Percentiles rank a stretch among this genome's conserved stretches.
Evolutionary conservation across 2,113 vertebrate genomes (phyloP).

Genomic region (Thunnus maccoyii): DNA sequence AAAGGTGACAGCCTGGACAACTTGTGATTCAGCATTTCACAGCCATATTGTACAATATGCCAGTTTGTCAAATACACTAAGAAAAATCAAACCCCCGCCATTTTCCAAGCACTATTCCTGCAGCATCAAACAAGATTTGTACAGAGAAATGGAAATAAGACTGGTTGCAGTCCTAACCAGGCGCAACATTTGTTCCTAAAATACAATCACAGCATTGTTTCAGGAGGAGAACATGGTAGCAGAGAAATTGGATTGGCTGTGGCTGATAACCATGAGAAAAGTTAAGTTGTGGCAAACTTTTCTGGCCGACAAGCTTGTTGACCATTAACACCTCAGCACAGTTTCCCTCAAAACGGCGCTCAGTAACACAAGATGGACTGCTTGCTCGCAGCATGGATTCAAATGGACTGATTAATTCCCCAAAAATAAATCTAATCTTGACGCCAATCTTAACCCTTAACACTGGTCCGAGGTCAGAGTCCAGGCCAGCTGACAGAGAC

Average conservation of each 20-base stretch:
- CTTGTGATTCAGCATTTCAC: background rate
- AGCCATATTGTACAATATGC: background rate
- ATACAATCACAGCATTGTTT: background rate
- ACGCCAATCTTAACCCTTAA: slow-evolving; percentile 21
- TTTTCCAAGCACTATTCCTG: slow-evolving; percentile 1
- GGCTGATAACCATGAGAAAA: background rate
- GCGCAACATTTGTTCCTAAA: background rate
- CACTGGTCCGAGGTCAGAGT: slow-evolving; percentile 26
- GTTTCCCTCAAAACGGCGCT: background rate
- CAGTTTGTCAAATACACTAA: background rate
- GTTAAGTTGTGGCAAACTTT: slow-evolving; percentile 8
- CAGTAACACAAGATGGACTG: slow-evolving; percentile 29
- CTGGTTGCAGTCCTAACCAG: background rate
- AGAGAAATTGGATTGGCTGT: background rate
- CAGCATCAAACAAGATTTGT: background rate
- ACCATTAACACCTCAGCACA: background rate
- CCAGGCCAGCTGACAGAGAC: slow-evolving; percentile 27
- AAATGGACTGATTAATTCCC: background rate
- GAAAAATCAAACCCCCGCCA: background rate
- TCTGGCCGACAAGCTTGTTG: background rate
- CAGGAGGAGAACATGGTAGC: background rate
- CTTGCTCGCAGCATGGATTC: slow-evolving; percentile 5
- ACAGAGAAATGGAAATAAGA: background rate
- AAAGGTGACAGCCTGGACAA: too few relatives aligned
- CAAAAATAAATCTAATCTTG: slow-evolving; percentile 11